These are phyloP conservation scores for Trissolcus japonicus DNA, from an alignment of 2,888 invertebrate species.

Conservation along the genomic window DNA sequence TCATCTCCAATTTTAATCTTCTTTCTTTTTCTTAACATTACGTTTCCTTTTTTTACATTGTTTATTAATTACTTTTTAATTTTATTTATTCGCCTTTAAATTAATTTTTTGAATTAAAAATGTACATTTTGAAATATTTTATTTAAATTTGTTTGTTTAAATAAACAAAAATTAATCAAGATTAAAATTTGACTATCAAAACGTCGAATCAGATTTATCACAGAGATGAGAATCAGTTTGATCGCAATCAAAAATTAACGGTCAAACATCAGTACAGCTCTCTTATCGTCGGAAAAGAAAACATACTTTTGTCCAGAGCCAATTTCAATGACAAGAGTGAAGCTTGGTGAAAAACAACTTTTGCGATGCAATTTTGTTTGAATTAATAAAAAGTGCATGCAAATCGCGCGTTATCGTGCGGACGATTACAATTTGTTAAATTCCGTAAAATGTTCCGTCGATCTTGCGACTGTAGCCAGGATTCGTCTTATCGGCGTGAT, in stretches of 20 bases:
- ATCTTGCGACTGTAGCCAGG: conserved; percentile 88
- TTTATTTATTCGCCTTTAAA: no score
- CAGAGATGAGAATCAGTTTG: conserved; percentile 6
- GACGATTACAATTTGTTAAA: conserved; percentile 59
- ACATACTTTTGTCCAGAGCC: background rate
- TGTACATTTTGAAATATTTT: no score
- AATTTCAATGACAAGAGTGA: conserved; percentile 25
- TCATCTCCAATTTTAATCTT: no score
- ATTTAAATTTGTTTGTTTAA: no score
- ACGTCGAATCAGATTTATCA: conserved; percentile 3
- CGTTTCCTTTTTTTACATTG: no score
- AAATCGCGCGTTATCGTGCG: conserved; percentile 10
- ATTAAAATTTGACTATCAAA: no score
- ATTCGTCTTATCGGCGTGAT: conserved; percentile 87
- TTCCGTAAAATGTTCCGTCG: conserved; percentile 77
- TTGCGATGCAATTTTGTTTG: background rate
- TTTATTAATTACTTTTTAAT: no score
- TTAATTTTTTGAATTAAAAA: no score
- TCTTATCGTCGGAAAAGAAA: conserved; percentile 23
- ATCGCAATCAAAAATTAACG: conserved; percentile 21
- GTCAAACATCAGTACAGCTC: conserved; percentile 23
- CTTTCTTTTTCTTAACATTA: no score
- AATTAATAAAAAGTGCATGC: background rate
- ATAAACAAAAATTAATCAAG: no score
- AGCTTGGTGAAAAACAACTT: background rate